Evolutionary conservation across 2,113 vertebrate species (phyloP).

Genomic region (Actinemys pallida): DNA sequence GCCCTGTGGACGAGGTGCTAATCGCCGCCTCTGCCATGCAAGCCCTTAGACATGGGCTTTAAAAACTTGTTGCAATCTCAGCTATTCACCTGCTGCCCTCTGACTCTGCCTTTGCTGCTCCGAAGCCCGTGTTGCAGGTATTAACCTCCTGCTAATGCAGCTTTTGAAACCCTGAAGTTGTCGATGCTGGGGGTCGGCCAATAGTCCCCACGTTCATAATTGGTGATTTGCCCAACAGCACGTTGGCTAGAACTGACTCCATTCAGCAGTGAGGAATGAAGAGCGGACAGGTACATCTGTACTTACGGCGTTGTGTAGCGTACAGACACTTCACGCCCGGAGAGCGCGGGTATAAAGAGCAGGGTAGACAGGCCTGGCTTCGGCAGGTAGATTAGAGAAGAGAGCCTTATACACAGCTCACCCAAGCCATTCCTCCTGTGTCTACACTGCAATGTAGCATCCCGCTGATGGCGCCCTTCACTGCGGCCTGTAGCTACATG

Average conservation of each 20-base stretch:
- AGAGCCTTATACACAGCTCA: neutral
- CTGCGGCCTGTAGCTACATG: neutral
- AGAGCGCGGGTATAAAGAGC: neutral
- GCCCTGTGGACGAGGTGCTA: neutral
- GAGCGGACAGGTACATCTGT: no score
- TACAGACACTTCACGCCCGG: no score
- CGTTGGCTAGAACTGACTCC: no score
- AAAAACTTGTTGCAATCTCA: neutral
- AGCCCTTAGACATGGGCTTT: rapidly evolving
- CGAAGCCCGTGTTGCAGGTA: rapidly evolving
- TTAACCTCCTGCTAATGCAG: neutral
- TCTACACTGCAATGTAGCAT: neutral
- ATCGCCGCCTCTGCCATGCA: rapidly evolving
- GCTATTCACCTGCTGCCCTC: rapidly evolving
- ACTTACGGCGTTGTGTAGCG: neutral
- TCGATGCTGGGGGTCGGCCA: neutral
- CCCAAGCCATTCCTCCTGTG: neutral
- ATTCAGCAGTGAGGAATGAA: neutral
- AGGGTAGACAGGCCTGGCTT: neutral
- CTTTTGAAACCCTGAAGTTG: neutral
- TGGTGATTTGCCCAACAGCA: rapidly evolving
- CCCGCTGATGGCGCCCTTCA: neutral
- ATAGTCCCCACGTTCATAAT: no score
- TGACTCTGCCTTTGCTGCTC: neutral
- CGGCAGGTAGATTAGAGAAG: neutral